These are phyloP conservation scores for Parazoanthus atlanticus DNA, from an alignment of 92 coral and sea anemone genomes.

Conservation along the genomic window DNA sequence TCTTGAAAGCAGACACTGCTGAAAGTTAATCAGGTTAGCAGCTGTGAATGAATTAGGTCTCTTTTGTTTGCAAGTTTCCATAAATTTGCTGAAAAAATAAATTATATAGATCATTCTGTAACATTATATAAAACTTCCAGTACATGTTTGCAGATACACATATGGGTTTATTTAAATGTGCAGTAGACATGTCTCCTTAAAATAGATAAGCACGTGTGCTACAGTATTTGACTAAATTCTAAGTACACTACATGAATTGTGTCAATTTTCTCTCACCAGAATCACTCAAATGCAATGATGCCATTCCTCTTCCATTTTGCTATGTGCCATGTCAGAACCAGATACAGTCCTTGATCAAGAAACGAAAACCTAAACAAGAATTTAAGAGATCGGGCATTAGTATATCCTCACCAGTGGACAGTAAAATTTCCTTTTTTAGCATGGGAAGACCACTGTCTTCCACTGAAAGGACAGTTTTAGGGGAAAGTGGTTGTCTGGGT, in stretches of 20 bases:
- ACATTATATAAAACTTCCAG: too few species aligned
- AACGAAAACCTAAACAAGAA: slow-evolving; percentile 45
- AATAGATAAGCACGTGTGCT: too few species aligned
- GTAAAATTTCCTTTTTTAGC: slow-evolving; percentile 76
- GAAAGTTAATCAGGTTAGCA: too few species aligned
- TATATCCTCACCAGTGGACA: slow-evolving; percentile 67
- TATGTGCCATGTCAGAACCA: slow-evolving; percentile 88
- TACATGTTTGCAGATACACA: too few species aligned
- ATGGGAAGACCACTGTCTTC: slow-evolving; percentile 30
- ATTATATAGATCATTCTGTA: too few species aligned
- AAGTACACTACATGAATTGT: not conserved
- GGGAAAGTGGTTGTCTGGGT: not conserved
- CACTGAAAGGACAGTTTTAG: not conserved
- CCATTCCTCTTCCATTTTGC: slow-evolving; percentile 81
- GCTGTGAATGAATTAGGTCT: too few species aligned
- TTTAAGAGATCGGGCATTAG: not conserved
- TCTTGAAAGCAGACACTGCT: too few species aligned
- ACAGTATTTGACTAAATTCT: too few species aligned
- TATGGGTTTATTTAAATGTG: too few species aligned
- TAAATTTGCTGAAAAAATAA: too few species aligned
- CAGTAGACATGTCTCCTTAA: too few species aligned
- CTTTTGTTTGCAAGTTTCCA: too few species aligned
- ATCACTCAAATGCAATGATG: slow-evolving; percentile 1
- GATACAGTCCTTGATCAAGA: slow-evolving; percentile 60
- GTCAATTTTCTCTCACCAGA: slow-evolving; percentile 10